These are phyloP conservation scores for Lipophrys pholis DNA, from an alignment of 2,113 vertebrate genomes.

Conservation along the genomic window DNA sequence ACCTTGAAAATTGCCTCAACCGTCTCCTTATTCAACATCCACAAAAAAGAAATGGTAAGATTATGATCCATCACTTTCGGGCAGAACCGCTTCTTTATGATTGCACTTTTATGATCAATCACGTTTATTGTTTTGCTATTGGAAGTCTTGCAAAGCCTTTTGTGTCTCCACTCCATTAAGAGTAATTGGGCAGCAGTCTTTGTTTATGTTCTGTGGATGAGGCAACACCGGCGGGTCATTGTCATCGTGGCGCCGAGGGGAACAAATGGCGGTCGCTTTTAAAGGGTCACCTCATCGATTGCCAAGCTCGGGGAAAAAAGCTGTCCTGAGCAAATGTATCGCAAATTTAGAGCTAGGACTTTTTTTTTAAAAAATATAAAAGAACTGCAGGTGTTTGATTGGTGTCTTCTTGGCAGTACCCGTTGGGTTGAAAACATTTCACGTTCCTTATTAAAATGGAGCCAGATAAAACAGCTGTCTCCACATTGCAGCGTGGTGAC, in stretches of 20 bases:
- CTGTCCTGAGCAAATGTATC: too few relatives aligned
- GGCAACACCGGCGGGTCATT: constrained; percentile 20
- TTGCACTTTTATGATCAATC: constrained; percentile 56
- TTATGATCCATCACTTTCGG: constrained; percentile 21
- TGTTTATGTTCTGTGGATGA: constrained; percentile 72
- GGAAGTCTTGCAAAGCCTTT: constrained; percentile 27
- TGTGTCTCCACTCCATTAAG: constrained; percentile 54
- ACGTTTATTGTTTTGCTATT: constrained; percentile 61
- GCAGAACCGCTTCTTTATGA: constrained; percentile 24
- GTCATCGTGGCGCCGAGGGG: constrained; percentile 30
- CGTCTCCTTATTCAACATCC: not conserved
- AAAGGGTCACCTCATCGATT: constrained; percentile 36
- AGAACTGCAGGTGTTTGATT: not conserved
- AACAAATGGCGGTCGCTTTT: constrained; percentile 23
- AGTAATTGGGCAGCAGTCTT: constrained; percentile 62
- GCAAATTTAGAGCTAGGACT: not conserved
- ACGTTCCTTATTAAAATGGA: constrained; percentile 24
- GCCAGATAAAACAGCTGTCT: constrained; percentile 44
- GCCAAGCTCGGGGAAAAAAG: not conserved
- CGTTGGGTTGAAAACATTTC: not conserved
- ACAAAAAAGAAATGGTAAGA: constrained; percentile 1
- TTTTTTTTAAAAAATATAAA: too few relatives aligned
- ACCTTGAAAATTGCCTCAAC: not conserved
- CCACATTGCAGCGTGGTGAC: constrained; percentile 8
- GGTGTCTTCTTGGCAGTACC: not conserved